Evolutionary conservation across 2,888 invertebrate genomes (phyloP), one percentile per base, ranked within the genome.

Genomic region (Drosophila robusta): DNA sequence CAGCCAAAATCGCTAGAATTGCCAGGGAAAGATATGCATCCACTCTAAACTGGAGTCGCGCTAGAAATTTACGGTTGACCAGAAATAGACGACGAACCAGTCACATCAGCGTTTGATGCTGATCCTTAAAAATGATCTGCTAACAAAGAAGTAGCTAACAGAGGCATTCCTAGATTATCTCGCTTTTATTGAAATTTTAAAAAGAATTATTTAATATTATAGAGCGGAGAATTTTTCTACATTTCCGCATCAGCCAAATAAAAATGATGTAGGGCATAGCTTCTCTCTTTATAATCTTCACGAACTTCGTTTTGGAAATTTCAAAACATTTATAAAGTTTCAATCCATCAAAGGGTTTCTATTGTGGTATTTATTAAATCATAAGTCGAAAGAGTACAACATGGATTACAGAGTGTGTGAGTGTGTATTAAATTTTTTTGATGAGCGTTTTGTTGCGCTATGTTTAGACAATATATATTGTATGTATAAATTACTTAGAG

Each of bases 401-500:
- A 70, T 82, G 77, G 50, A 75, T 83, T 78, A 78, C 60, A 69
- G 66, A 47, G 60, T 87, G 64, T 80, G 58, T 80, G 58, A 45
- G 47, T 56, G 49, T 57, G 16, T 57, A 42, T 67, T 66, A 67
- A 50, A 41, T 57, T 46, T 64, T 46, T 49, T 64, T 45, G 45
- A 73, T 58, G 64, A 69, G 54, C 49, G 49, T 63, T 78, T 29
- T 58, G 41, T 58, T 68, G 26, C 60, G 52, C 45, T 73, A 46
- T 51, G 57, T 76, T 57, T 65, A 79, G 67, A 80, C 79, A 74
- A 62, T 80, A 84, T 60, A 61, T 56, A 61, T 67, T 41, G 45
- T 49, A 69, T 82, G 69, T 81, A 89, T 83, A 87, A 89, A 81
- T 89, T 83, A 82, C 84, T 81, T 81, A 83, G 70, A 83, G 70